These are phyloP conservation scores for Coptotermes formosanus DNA, from an alignment of 1,140 invertebrate species.

Conservation along the genomic window DNA sequence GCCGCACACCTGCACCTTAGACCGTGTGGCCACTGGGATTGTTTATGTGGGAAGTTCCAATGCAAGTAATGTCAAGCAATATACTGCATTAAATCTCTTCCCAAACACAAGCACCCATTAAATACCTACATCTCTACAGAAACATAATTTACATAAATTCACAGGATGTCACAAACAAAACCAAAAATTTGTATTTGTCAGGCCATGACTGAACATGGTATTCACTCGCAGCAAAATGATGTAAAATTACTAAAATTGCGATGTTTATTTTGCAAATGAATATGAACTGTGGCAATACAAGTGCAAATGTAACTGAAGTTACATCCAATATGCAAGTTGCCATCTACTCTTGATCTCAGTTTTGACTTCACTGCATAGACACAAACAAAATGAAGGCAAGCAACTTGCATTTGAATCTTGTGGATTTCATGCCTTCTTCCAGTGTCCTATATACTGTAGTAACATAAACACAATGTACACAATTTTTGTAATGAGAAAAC, in stretches of 20 bases:
- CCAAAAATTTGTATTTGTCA: not conserved
- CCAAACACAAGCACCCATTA: too few species aligned
- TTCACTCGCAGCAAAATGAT: not conserved
- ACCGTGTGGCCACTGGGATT: too few species aligned
- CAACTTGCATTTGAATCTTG: not conserved
- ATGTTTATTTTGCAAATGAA: not conserved
- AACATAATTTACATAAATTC: not conserved
- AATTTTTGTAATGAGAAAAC: not conserved
- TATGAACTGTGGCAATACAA: not conserved
- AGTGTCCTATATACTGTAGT: not conserved
- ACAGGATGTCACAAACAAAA: not conserved
- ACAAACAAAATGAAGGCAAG: not conserved
- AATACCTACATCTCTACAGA: not conserved
- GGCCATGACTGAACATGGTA: not conserved
- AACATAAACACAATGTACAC: conserved; percentile 23
- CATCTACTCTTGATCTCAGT: not conserved
- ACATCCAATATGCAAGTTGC: not conserved
- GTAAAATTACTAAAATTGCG: not conserved
- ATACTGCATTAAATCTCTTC: too few species aligned
- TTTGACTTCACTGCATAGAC: not conserved
- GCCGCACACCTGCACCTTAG: too few species aligned
- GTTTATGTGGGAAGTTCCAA: too few species aligned
- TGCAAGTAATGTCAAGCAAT: too few species aligned
- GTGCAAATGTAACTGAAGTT: not conserved
- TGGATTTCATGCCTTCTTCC: not conserved